Evolutionary conservation across 2,113 vertebrate species (phyloP).

Genomic region (Notothenia coriiceps): DNA sequence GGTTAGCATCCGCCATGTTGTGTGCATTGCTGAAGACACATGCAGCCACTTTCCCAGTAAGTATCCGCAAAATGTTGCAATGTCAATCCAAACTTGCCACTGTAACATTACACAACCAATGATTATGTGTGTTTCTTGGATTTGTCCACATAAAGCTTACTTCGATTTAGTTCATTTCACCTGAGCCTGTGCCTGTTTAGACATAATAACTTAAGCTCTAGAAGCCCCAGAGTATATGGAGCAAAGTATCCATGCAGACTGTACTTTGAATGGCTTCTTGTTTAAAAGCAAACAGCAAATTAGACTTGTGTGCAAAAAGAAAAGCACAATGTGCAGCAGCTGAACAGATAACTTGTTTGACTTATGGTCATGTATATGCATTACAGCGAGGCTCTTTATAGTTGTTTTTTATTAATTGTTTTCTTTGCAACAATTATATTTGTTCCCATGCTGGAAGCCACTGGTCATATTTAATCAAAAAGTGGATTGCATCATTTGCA

Average conservation of each 20-base stretch:
- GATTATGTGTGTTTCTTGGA: too few species aligned
- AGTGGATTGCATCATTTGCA: background rate
- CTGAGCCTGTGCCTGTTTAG: background rate
- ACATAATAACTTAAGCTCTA: background rate
- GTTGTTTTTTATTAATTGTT: conserved; percentile 2
- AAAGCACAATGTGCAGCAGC: background rate
- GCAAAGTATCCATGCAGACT: background rate
- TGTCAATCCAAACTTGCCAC: too few species aligned
- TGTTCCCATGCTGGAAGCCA: conserved; percentile 32
- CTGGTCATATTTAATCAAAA: conserved; percentile 50
- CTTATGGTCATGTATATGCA: background rate
- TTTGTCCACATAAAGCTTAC: too few species aligned
- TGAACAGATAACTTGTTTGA: background rate
- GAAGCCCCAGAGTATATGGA: too few species aligned
- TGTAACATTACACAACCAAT: too few species aligned
- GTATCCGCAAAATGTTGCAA: too few species aligned
- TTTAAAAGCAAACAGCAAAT: background rate
- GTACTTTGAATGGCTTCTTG: background rate
- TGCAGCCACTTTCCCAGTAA: too few species aligned
- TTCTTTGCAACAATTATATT: conserved; percentile 10
- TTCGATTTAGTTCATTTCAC: background rate
- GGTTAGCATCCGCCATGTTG: too few species aligned
- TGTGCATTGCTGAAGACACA: too few species aligned
- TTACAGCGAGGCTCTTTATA: background rate
- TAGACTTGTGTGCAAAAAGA: background rate